A percentile compares a stretch with the other conserved stretches of the same genome.
Conservation (phyloP, 2,113 vertebrate species). For the Felis chaus region DNA sequence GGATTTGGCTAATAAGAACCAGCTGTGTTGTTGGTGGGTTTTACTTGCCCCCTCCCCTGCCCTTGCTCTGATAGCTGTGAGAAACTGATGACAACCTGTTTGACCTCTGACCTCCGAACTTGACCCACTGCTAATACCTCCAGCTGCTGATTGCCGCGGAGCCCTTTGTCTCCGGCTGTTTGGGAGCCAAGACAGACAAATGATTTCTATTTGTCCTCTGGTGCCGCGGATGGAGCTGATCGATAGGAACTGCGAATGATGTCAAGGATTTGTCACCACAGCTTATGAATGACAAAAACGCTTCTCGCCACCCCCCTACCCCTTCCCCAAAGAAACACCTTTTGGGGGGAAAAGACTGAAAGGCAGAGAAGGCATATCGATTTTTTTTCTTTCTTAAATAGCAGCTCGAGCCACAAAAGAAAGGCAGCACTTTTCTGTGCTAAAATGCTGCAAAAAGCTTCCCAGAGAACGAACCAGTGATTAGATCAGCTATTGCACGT, state of each 20-base stretch:
- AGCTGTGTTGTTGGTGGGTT: conserved; percentile 84
- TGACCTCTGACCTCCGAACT: conserved; percentile 93
- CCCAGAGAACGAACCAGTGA: conserved; percentile 87
- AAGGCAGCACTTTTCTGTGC: conserved; percentile 95
- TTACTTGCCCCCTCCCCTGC: conserved; percentile 67
- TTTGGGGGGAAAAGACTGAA: conserved; percentile 95
- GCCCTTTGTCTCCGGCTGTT: conserved; percentile 91
- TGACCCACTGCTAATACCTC: conserved; percentile 91
- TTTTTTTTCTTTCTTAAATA: conserved; percentile 96
- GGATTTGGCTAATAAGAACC: conserved; percentile 84
- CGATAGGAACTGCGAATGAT: conserved; percentile 96
- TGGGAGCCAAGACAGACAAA: conserved; percentile 95
- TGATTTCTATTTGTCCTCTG: conserved; percentile 98
- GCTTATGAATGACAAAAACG: conserved; percentile 99
- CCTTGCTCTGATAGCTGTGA: conserved; percentile 85
- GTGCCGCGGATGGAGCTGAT: conserved; percentile 94
- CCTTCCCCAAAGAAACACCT: conserved; percentile 87
- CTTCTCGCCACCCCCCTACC: conserved; percentile 60
- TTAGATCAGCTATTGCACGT: conserved; percentile 97
- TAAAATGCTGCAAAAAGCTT: conserved; percentile 98
- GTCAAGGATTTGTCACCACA: conserved; percentile 98
- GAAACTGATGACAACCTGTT: conserved; percentile 89
- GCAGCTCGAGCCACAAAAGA: conserved; percentile 94
- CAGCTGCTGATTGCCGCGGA: conserved; percentile 92
- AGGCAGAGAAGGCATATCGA: conserved; percentile 97